phyloP scores from a whole-genome alignment of 2,888 invertebrate genomes.

The Phlogophora meticulosa region DNA sequence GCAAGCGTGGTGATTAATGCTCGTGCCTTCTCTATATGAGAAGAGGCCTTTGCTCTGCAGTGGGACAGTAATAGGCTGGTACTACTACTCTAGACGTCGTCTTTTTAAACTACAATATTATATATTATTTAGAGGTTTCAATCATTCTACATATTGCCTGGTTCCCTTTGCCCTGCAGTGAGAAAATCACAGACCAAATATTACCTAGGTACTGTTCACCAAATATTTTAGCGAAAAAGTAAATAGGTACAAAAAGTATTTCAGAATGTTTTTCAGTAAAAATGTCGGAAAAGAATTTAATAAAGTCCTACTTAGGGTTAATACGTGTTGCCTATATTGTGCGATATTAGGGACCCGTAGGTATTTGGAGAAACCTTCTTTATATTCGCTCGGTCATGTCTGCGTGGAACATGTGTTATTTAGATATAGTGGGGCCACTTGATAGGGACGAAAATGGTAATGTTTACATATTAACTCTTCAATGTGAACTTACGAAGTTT shows the following conservation, averaged over 20 bases:
- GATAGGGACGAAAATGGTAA: too few species aligned
- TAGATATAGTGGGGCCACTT: too few species aligned
- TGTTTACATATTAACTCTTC: too few species aligned
- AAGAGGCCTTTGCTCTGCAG: too few species aligned
- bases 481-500: too few species aligned
- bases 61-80: too few species aligned
- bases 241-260: conserved; percentile 14
- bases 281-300: conserved; percentile 61
- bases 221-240: conserved; percentile 16
- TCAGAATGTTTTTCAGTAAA: conserved; percentile 28
- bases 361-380: conserved; percentile 36
- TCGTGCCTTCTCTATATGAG: too few species aligned
- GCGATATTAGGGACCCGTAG: conserved; percentile 30
- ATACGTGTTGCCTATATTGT: conserved; percentile 39
- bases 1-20: too few species aligned
- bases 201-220: neutral
- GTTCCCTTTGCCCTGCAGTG: neutral
- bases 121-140: too few species aligned
- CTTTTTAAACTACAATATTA: too few species aligned
- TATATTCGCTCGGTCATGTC: conserved; percentile 14
- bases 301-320: conserved; percentile 53
- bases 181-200: neutral
- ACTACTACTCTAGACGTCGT: too few species aligned
- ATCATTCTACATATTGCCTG: too few species aligned
- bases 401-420: conserved; percentile 9